Conservation (phyloP, 2,888 invertebrate species). For the Leucozona laternaria region DNA sequence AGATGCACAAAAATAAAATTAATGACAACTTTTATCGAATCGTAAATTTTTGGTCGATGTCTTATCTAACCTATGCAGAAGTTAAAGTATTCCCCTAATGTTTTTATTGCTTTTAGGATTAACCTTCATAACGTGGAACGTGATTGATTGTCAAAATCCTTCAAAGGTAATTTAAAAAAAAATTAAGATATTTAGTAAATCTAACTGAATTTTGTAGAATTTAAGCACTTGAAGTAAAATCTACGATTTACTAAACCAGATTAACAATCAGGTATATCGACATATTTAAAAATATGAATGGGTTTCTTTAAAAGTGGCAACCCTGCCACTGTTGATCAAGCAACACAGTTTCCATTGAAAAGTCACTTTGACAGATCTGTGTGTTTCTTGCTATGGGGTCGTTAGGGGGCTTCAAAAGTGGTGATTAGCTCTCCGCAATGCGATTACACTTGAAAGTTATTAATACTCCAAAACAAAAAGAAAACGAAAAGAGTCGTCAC, state of each 20-base stretch:
- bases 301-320: constrained; percentile 4
- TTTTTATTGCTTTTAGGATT: too few species aligned
- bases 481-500: too few species aligned
- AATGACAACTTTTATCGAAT: too few species aligned
- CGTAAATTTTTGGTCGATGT: too few species aligned
- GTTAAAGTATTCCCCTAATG: too few species aligned
- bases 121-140: too few species aligned
- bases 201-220: not conserved
- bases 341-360: constrained; percentile 39
- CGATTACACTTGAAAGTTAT: constrained; percentile 75
- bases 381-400: constrained; percentile 72
- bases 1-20: too few species aligned
- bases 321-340: not conserved
- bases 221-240: not conserved
- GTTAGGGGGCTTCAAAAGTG: constrained; percentile 74
- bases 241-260: not conserved
- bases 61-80: too few species aligned
- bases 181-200: too few species aligned
- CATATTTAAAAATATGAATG: not conserved
- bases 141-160: too few species aligned
- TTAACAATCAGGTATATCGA: too few species aligned
- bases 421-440: constrained; percentile 76
- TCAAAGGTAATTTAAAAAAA: too few species aligned
- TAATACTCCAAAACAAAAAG: constrained; percentile 67
- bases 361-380: constrained; percentile 61